Evolutionary conservation across 2,113 vertebrate species (phyloP), one percentile per base, ranked within the genome.

Genomic region (Gallinago undulata): DNA sequence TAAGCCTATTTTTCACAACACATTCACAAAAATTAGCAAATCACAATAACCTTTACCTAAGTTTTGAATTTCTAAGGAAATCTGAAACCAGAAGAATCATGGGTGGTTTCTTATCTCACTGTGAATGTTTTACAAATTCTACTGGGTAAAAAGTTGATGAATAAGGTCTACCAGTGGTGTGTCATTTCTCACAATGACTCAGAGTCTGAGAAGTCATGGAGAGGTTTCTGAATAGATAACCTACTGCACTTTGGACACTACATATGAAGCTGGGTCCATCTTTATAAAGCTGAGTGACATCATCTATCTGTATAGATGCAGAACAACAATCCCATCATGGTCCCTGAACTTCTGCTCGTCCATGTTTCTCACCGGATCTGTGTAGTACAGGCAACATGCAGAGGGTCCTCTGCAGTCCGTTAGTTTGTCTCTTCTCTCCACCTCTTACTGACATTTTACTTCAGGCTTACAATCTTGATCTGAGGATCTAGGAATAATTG

Each of bases 41-140:
- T 90, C 55, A 43, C 41, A 66, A 12, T 68, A 48, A 88, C 33
- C 13, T 77, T 92, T 23, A 33, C 23, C 39, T 47, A 25, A 43
- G 59, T 74, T 86, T 78, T 70, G 23, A 90, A 78, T 96, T 77
- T 72, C 39, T 31, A 87, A 51, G 60, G 80, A 89, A 89, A 89
- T 13, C 39, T 82, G 86, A 93, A 87, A 66, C 83, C n/a, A 76
- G 30, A 73, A 77, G 41, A 76, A 21, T 50, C 45, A 35, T 37
- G 39, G 21, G 35, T 1, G 1, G 48, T 62, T 89, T 93, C 48
- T 89, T 39, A 9, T 84, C 93, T 84, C 35, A n/a, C n/a, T 64
- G 27, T 28, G 47, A 84, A 84, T 84, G 35, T 51, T 84, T 94
- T 41, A 28, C 43, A 45, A 53, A 68, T 11, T 75, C 24, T n/a